phyloP scores from a whole-genome alignment of 2,113 vertebrate genomes.

The Sylvietta virens region DNA sequence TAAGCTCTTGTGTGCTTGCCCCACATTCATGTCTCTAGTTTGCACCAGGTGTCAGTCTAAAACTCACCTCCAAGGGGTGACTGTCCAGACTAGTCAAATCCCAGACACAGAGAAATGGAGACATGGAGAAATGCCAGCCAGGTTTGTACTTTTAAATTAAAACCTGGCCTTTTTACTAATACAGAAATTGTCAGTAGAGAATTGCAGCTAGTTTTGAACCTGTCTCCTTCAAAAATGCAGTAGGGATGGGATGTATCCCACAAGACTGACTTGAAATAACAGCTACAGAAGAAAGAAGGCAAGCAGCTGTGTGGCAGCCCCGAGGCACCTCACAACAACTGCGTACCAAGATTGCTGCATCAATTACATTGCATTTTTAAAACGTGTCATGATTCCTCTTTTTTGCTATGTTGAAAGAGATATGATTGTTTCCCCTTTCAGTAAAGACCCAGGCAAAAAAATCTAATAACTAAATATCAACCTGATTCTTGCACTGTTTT shows the following conservation, averaged over 20 bases:
- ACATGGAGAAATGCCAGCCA: background rate
- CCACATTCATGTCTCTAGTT: background rate
- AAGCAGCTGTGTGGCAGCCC: background rate
- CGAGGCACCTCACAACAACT: background rate
- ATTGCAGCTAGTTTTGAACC: background rate
- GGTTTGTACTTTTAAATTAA: background rate
- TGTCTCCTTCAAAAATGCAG: background rate
- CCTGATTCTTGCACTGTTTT: constrained; percentile 14
- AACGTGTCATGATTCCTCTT: background rate
- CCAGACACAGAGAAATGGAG: background rate
- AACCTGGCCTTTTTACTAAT: background rate
- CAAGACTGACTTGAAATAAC: constrained; percentile 9
- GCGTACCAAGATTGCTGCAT: background rate
- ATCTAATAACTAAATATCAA: background rate
- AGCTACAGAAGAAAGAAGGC: background rate
- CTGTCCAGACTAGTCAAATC: background rate
- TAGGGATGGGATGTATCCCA: background rate
- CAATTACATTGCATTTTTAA: constrained; percentile 8
- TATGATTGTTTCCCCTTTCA: constrained; percentile 24
- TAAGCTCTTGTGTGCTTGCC: background rate
- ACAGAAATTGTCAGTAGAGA: background rate
- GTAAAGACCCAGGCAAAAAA: constrained; percentile 20
- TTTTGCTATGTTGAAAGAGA: constrained; percentile 20
- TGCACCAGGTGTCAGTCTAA: background rate
- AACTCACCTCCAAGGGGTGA: background rate